Conservation (phyloP, 2,113 vertebrate species). For the Pseudorhombus dupliciocellatus region DNA sequence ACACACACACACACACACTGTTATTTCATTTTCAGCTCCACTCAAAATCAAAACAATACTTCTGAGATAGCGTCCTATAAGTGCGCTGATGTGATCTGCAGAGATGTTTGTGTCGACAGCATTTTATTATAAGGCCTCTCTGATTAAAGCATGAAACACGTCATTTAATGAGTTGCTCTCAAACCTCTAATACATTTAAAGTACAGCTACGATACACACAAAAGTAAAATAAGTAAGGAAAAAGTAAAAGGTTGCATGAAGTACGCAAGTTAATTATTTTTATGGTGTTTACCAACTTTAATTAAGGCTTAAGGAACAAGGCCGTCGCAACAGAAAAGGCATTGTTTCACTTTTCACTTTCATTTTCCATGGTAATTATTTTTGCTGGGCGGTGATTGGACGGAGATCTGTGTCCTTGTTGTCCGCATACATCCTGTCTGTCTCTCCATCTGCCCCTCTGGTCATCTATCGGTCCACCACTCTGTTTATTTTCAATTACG, state of each 20-base stretch:
- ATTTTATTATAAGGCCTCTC: neutral
- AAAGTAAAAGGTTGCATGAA: neutral
- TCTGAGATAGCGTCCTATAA: slow-evolving; percentile 16
- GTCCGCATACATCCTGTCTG: neutral
- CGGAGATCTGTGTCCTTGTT: neutral
- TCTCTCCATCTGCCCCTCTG: neutral
- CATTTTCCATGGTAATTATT: slow-evolving; percentile 10
- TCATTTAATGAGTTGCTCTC: neutral
- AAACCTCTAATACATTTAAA: neutral
- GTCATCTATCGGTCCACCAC: slow-evolving; percentile 8
- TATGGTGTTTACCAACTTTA: slow-evolving; percentile 11
- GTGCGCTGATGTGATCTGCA: neutral
- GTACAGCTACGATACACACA: neutral
- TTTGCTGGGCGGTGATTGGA: neutral
- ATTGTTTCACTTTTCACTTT: neutral
- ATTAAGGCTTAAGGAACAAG: slow-evolving; percentile 24
- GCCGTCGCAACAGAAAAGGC: slow-evolving; percentile 5
- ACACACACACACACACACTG: slow-evolving; percentile 11
- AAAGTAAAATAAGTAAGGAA: too few relatives aligned
- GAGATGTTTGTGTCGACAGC: neutral
- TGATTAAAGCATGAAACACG: slow-evolving; percentile 5
- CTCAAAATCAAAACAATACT: slow-evolving; percentile 44
- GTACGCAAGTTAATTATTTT: neutral
- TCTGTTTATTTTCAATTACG: slow-evolving; percentile 47
- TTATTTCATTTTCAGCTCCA: slow-evolving; percentile 27